A percentile compares a stretch with the other conserved stretches of the same genome.
These are phyloP conservation scores for Platyrinchus mystaceus DNA, from an alignment of 2,797 vertebrate genomes.

Conservation along the genomic window DNA sequence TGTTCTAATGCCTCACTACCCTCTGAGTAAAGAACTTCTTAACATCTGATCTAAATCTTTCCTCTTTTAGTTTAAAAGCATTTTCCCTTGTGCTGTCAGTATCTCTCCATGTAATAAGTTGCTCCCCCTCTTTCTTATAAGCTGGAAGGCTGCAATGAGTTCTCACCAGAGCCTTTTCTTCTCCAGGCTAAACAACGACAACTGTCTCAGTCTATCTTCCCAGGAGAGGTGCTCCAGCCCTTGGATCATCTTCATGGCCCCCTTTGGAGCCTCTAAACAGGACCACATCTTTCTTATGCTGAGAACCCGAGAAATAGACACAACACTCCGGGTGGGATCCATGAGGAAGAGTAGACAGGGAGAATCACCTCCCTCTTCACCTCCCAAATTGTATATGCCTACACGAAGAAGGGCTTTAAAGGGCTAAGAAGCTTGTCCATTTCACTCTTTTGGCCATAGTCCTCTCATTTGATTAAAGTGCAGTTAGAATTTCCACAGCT, in stretches of 20 bases:
- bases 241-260: background rate
- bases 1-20: background rate
- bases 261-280: background rate
- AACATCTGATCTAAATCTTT: background rate
- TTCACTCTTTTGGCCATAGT: background rate
- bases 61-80: background rate
- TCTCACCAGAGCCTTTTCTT: background rate
- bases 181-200: background rate
- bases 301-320: background rate
- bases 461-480: background rate
- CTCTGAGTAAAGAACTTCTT: background rate
- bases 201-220: background rate
- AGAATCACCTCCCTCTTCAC: background rate
- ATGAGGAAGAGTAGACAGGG: background rate
- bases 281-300: background rate
- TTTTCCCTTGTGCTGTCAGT: background rate
- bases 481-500: background rate
- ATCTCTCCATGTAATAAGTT: background rate
- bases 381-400: background rate
- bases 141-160: background rate
- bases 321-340: background rate
- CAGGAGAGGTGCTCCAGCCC: background rate
- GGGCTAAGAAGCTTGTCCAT: background rate
- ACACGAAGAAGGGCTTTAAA: background rate
- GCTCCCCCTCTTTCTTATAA: background rate